Percentiles rank a stretch among this genome's conserved stretches.
Conservation (phyloP, 2,113 vertebrate species). For the Okapia johnstoni region DNA sequence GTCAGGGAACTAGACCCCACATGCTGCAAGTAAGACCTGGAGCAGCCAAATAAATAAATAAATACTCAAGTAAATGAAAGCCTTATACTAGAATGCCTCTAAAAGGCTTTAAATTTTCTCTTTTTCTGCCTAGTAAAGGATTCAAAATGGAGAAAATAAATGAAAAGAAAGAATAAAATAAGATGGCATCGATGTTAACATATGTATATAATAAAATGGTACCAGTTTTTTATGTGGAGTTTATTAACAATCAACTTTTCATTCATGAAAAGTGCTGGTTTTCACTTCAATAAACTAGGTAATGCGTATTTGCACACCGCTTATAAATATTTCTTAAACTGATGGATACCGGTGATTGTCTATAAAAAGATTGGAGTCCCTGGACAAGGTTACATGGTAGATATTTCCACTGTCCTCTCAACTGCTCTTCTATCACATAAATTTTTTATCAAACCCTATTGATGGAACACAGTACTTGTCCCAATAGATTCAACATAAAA, state of each 20-base stretch:
- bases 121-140: not conserved
- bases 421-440: not conserved
- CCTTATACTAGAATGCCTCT: not conserved
- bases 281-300: not conserved
- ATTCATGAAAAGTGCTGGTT: not conserved
- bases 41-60: not conserved
- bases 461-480: not conserved
- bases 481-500: not conserved
- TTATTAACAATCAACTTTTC: not conserved
- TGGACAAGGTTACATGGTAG: not conserved
- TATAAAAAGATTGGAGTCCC: not conserved
- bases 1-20: not conserved
- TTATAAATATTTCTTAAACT: constrained; percentile 3
- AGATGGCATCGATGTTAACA: not conserved
- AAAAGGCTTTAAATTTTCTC: not conserved
- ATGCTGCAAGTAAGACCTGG: not conserved
- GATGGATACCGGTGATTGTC: not conserved
- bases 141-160: not conserved
- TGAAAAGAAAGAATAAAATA: not conserved
- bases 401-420: not conserved
- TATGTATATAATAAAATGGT: not conserved
- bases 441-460: not conserved
- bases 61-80: not conserved
- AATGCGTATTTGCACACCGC: not conserved
- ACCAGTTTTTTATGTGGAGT: not conserved